Percentiles rank a stretch among this genome's conserved stretches.
Evolutionary conservation across 2,113 vertebrate species (phyloP).

Genomic region (Actenoides hombroni): DNA sequence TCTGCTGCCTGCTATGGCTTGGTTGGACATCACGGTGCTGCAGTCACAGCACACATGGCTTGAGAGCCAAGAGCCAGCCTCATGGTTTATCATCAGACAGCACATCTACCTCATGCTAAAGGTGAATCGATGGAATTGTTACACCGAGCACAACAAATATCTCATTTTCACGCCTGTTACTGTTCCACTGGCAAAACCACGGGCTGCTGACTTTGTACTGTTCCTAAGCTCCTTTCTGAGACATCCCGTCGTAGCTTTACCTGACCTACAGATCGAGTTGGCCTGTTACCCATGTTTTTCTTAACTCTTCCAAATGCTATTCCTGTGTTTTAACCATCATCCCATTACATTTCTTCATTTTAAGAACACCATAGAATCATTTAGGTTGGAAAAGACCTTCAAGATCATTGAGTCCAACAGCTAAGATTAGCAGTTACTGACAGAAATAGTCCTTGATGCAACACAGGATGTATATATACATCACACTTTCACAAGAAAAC

Average conservation of each 20-base stretch:
- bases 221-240: neutral
- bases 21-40: neutral
- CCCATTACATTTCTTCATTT: neutral
- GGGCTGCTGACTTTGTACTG: neutral
- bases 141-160: neutral
- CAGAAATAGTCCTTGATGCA: neutral
- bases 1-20: fast-evolving
- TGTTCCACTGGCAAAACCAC: neutral
- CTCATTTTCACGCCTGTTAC: neutral
- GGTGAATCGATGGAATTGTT: neutral
- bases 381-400: neutral
- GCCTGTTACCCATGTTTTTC: neutral
- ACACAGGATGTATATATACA: neutral
- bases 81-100: neutral
- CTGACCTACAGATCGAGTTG: neutral
- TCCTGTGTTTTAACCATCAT: neutral
- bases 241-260: neutral
- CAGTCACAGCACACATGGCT: neutral
- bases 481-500: neutral
- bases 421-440: neutral
- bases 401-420: neutral
- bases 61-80: too few species aligned
- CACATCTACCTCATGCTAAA: neutral
- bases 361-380: neutral
- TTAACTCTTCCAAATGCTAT: neutral